These are phyloP conservation scores for Abrostola tripartita DNA, from an alignment of 2,888 invertebrate genomes.

Conservation along the genomic window DNA sequence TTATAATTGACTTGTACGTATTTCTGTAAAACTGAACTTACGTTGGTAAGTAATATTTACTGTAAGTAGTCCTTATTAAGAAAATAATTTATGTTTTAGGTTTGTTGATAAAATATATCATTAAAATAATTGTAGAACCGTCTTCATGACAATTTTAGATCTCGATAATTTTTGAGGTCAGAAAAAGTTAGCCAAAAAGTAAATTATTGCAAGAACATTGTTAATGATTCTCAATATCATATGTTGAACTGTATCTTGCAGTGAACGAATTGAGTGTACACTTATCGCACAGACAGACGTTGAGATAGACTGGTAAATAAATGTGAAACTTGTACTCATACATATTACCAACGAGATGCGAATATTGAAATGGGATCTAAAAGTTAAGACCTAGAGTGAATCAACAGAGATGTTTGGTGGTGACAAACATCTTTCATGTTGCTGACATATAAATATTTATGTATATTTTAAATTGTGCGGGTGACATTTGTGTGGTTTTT, in stretches of 20 bases:
- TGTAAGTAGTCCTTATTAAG: no score
- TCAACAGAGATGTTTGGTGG: background rate
- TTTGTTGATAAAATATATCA: no score
- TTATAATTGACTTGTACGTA: background rate
- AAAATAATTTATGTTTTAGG: no score
- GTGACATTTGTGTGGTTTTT: background rate
- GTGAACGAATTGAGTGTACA: slow-evolving; percentile 4
- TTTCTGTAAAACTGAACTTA: no score
- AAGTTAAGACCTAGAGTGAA: slow-evolving; percentile 11
- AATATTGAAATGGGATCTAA: slow-evolving; percentile 41
- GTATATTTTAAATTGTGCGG: background rate
- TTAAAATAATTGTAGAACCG: no score
- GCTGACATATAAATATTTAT: background rate
- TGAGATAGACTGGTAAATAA: slow-evolving; percentile 59
- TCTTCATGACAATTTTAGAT: no score
- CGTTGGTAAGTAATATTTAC: no score
- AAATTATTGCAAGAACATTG: background rate
- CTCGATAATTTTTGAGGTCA: background rate
- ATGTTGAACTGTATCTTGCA: slow-evolving; percentile 9
- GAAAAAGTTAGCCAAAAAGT: background rate
- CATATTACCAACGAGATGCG: slow-evolving; percentile 39
- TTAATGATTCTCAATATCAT: background rate
- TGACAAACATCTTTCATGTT: background rate
- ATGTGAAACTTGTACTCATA: slow-evolving; percentile 47
- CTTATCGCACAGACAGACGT: slow-evolving; percentile 23